Conservation (phyloP, 2,113 vertebrate species). For the Sprattus sprattus region DNA sequence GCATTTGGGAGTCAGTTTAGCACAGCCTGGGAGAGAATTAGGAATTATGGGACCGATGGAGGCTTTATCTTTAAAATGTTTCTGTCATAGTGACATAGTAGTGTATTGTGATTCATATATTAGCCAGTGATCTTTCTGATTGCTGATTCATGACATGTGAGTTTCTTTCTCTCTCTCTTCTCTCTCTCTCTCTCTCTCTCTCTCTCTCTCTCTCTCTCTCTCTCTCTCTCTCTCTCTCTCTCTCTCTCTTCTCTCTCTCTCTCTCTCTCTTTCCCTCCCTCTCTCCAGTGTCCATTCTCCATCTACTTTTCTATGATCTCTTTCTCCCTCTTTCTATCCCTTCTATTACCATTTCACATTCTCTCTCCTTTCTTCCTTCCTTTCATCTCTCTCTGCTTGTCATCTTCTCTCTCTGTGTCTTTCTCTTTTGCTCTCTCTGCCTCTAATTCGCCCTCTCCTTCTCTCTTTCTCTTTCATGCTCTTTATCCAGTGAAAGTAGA, state of each 20-base stretch:
- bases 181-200: neutral
- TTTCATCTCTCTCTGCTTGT: no score
- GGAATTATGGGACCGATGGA: neutral
- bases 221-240: conserved; percentile 1
- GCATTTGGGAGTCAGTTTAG: neutral
- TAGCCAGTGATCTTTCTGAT: no score
- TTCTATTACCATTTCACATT: neutral
- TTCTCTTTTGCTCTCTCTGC: neutral
- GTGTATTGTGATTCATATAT: no score
- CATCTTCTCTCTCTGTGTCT: neutral
- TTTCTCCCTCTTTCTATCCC: neutral
- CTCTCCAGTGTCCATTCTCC: no score
- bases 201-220: neutral
- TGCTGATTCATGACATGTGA: no score
- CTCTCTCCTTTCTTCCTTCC: neutral
- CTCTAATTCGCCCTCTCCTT: no score
- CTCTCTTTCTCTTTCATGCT: neutral
- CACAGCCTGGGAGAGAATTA: neutral
- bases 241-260: neutral
- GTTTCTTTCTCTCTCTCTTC: neutral
- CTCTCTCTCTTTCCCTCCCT: neutral
- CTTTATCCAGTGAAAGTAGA: neutral
- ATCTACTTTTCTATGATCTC: no score
- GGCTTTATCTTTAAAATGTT: neutral
- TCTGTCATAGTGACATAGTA: no score